These are phyloP conservation scores for Drosophila persimilis DNA, from an alignment of 1,140 invertebrate genomes.

Conservation along the genomic window DNA sequence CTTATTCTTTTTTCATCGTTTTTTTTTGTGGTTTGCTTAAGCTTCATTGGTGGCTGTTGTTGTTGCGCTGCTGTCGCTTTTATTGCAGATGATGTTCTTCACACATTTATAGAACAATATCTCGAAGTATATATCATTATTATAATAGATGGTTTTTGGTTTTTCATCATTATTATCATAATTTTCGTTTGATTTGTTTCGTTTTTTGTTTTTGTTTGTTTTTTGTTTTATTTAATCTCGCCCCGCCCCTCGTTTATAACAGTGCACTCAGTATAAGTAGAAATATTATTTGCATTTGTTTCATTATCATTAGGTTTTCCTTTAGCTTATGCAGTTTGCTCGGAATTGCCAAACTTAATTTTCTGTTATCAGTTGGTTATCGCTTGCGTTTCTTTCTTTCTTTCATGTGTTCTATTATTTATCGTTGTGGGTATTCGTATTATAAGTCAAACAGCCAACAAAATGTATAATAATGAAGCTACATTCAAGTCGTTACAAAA, in stretches of 20 bases:
- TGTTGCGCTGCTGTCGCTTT: constrained; percentile 29
- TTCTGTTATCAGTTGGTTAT: constrained; percentile 69
- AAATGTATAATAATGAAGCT: constrained; percentile 79
- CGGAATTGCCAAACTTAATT: constrained; percentile 78
- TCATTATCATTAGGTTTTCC: constrained; percentile 55
- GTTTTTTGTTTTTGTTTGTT: constrained; percentile 26
- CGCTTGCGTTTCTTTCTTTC: constrained; percentile 44
- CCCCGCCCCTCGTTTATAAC: constrained; percentile 81
- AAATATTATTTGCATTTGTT: constrained; percentile 63
- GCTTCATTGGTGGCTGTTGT: constrained; percentile 59
- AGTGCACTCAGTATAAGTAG: constrained; percentile 82
- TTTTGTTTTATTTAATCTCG: constrained; percentile 76
- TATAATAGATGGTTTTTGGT: constrained; percentile 41
- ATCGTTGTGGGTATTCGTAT: constrained; percentile 57
- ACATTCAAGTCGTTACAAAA: constrained; percentile 66
- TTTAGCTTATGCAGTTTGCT: constrained; percentile 71
- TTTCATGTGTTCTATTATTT: constrained; percentile 52
- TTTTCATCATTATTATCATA: constrained; percentile 23
- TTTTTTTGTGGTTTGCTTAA: constrained; percentile 58
- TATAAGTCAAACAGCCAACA: constrained; percentile 79
- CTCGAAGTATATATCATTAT: constrained; percentile 39
- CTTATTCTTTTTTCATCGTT: constrained; percentile 16
- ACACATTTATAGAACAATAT: constrained; percentile 47
- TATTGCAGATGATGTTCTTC: constrained; percentile 33
- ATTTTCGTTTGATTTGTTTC: constrained; percentile 38